Evolutionary conservation across 2,113 vertebrate species (phyloP), one percentile per base, ranked within the genome.

Genomic region (Bettongia penicillata): DNA sequence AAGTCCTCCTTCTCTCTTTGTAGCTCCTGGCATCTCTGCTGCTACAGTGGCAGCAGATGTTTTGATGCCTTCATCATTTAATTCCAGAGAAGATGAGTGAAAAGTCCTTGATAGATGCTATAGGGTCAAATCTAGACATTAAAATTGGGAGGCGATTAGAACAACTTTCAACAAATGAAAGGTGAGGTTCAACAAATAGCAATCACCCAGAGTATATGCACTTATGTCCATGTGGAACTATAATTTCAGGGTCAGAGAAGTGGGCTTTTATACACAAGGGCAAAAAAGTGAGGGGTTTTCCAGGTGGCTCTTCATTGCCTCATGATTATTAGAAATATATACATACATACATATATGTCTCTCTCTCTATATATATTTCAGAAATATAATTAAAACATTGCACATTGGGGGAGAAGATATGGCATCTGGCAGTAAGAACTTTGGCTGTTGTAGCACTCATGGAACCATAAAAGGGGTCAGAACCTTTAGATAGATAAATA

Each of bases 51-150:
- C 99, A 0, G 98, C 99, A 0, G 99, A 99, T 0, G 99, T 99
- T 97, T 99, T 99, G 0, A 99, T 99, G 89, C 99, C 99, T 96
- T 99, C 99, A 96, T 99, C 99, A 0, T 99, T 99, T 89, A 99
- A 99, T 90, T 99, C 99, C 48, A 99, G 98, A 28, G 99, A 99
- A 90, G 99, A 98, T 98, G 99, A 99, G 98, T 99, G 99, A n/a
- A 99, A 77, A 2, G 99, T 99, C 89, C 99, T 98, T 12, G 99
- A 99, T 53, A 99, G 92, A 0, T 98, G 93, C 96, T 61, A 10
- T 37, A 77, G 5, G 37, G 16, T 77, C 37, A 77, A 77, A n/a
- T 68, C 12, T 68, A 68, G 31, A 68, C 28, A 37, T 12, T 12
- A 68, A 37, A 68, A 12, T 37, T 68, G 31, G 12, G 37, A 3